Evolutionary conservation across 2,888 invertebrate species (phyloP), one percentile per base, ranked within the genome.

Genomic region (Criorhina ranunculi): DNA sequence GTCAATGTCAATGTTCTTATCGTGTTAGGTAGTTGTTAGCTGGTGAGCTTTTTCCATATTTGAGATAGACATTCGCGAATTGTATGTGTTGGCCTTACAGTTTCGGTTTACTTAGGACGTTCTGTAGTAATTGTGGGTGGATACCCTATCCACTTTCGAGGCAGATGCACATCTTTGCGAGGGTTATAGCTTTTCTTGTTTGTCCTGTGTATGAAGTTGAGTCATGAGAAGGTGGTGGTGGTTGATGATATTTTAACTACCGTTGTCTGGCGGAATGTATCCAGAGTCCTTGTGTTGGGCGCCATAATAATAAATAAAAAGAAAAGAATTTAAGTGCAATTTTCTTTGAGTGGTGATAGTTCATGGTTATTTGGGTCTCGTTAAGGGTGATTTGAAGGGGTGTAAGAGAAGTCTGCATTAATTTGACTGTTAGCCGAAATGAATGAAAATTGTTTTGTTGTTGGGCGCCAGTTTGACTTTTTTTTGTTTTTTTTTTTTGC

Each of bases 1-100:
- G 40, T 81, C 76, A 76, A 64, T 70, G 57, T 49, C 76, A 70
- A 62, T 64, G 49, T 75, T 81, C 67, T 75, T 80, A 80, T 80
- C 67, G 60, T 15, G 51, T 51, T 49, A 33, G 40, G 51, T 12
- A 31, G 29, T 44, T 17, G 12, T 12, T 57, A 11, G 8, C 8
- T 49, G 46, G 51, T 12, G 66, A 66, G 55, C 67, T 53, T 70
- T 59, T 44, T 49, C 12, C 11, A 31, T 40, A 49, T 37, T 35
- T 15, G 37, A 29, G 11, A 59, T 33, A 62, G 49, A 73, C 37
- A 29, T 46, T 49, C 46, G 46, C 59, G 55, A 59, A 70, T 37
- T 59, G 11, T 17, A 24, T 24, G 24, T 24, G 24, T 49, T 59
- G 51, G 42, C 31, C 53, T 62, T 53, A 35, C 35, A 31, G 42